These are phyloP conservation scores for Esperia sulphurella DNA, from an alignment of 2,888 invertebrate species.

Conservation along the genomic window DNA sequence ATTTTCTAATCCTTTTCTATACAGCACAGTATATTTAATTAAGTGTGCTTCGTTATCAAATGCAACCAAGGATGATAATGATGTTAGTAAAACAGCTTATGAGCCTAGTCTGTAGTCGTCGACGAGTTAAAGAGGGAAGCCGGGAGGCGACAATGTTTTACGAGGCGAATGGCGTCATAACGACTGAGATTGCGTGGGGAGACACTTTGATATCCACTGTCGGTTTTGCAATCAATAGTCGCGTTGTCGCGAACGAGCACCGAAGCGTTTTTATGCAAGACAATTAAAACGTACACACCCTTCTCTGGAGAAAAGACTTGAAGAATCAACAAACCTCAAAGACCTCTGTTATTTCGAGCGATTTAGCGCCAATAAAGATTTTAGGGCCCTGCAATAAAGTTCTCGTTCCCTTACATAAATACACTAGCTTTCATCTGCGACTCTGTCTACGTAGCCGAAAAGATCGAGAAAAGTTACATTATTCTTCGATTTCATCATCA, in stretches of 20 bases:
- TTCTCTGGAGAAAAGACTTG: background rate
- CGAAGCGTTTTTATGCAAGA: background rate
- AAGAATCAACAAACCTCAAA: background rate
- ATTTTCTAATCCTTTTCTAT: too few relatives aligned
- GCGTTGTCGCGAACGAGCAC: constrained; percentile 4
- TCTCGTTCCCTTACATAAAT: too few relatives aligned
- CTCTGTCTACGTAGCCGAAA: too few relatives aligned
- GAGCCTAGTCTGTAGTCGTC: background rate
- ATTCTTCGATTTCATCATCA: too few relatives aligned
- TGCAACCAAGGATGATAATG: too few relatives aligned
- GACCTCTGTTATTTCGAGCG: background rate
- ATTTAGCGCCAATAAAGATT: background rate
- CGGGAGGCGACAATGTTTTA: constrained; percentile 22
- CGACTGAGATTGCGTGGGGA: constrained; percentile 29
- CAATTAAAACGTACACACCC: background rate
- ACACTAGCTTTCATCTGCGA: too few relatives aligned
- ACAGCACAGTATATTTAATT: too few relatives aligned
- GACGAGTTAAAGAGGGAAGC: background rate
- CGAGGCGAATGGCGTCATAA: constrained; percentile 23
- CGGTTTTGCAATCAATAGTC: constrained; percentile 4
- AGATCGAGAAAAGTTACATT: too few relatives aligned
- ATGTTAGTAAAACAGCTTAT: background rate
- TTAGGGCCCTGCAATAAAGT: too few relatives aligned
- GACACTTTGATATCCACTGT: background rate
- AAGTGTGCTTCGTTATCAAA: too few relatives aligned